Evolutionary conservation across 2,113 vertebrate species (phyloP), one percentile per base, ranked within the genome.

Genomic region (Hipposideros armiger): DNA sequence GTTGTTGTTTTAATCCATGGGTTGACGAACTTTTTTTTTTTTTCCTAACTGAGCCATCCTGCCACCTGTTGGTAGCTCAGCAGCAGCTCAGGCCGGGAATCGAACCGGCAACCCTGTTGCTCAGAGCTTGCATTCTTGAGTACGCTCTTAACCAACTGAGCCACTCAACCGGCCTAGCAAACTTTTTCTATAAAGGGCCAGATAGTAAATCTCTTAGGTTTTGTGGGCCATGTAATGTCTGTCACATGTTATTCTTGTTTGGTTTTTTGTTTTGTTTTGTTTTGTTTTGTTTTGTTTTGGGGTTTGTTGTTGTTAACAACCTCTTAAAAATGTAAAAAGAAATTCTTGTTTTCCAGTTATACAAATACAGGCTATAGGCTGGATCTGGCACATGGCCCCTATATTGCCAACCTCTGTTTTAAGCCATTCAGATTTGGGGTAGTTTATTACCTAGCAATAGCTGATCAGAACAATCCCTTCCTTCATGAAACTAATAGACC

Each of bases 141-240:
- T 50, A 11, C 7, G 50, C 50, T 9, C 50, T 50, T 50, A 50
- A 50, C 50, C 50, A 7, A 50, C 50, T 50, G 50, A 50, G 50
- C 50, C 36, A 36, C 36, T 36, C 36, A 36, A 36, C 7, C 11
- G 50, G 50, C 7, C 11, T 50, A 11, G 36, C 50, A 81, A 88
- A 86, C 4, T 77, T 94, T 85, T 86, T 54, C 69, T 80, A 52
- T 54, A 70, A 88, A 89, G 45, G 67, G 40, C 66, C 45, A 88
- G 50, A 50, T 32, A 78, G 20, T 74, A 92, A 81, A 91, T 88
- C 90, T 60, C 92, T 92, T 76, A 86, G 72, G 32, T 52, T 91
- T 86, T 78, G 24, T 77, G 32, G 40, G 36, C 26, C 47, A 64
- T 64, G 28, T 45, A 72, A 45, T 50, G 30, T 87, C 94, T 86